Evolutionary conservation across 2,888 invertebrate species (phyloP).

Genomic region (Apodemia mormo): DNA sequence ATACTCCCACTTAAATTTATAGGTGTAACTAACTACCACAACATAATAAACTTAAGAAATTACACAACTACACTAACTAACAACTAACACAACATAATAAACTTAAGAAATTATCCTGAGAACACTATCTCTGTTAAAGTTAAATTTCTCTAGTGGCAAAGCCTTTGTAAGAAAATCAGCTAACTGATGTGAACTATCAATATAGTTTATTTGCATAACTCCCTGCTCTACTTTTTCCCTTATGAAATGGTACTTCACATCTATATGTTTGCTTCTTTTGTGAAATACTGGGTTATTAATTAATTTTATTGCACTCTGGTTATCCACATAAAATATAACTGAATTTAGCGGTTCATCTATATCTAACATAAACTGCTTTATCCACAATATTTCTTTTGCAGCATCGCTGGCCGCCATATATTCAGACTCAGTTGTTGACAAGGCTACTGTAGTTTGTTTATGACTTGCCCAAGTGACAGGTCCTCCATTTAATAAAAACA

Average conservation of each 20-base stretch:
- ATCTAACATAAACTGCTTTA: constrained; percentile 28
- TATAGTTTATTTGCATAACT: not conserved
- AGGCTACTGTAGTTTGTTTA: constrained; percentile 20
- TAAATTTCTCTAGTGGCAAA: not conserved
- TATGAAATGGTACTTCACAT: not conserved
- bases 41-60: too few species aligned
- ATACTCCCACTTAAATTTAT: too few species aligned
- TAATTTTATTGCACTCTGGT: constrained; percentile 15
- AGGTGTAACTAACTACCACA: too few species aligned
- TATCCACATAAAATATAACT: constrained; percentile 10
- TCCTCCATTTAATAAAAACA: constrained; percentile 24
- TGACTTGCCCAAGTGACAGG: too few species aligned
- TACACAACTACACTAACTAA: too few species aligned
- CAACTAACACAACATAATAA: too few species aligned
- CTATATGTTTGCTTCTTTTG: not conserved
- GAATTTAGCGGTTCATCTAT: constrained; percentile 22
- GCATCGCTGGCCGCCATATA: constrained; percentile 20
- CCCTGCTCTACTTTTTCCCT: not conserved
- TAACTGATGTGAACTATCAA: not conserved
- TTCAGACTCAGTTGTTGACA: constrained; percentile 24
- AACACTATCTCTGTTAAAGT: not conserved
- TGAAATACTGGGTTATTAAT: constrained; percentile 17
- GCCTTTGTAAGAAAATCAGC: constrained; percentile 6
- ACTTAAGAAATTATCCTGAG: too few species aligned
- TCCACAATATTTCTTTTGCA: constrained; percentile 28